phyloP scores from a whole-genome alignment of 2,113 vertebrate species.

The Podiceps cristatus region DNA sequence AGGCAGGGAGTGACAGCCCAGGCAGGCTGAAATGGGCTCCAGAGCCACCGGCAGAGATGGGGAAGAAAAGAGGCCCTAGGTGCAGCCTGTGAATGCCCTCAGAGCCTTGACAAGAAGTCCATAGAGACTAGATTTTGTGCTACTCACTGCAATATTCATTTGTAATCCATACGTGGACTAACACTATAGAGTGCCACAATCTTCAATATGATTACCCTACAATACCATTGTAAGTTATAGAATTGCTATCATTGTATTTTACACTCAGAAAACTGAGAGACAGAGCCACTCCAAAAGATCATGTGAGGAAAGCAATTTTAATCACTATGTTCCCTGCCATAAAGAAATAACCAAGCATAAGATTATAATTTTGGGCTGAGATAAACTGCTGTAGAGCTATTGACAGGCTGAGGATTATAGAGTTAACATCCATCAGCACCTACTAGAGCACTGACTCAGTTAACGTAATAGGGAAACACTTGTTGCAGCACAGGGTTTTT shows the following conservation, averaged over 20 bases:
- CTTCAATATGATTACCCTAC: background rate
- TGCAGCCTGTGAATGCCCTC: background rate
- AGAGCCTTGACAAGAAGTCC: background rate
- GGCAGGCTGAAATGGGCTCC: background rate
- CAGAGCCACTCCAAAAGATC: background rate
- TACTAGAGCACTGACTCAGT: background rate
- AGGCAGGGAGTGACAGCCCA: background rate
- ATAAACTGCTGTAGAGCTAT: background rate
- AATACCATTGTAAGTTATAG: background rate
- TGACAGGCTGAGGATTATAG: background rate
- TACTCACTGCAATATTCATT: background rate
- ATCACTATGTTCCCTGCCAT: background rate
- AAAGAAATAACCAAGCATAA: background rate
- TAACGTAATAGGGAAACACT: background rate
- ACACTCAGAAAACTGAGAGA: background rate
- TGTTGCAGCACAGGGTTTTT: background rate
- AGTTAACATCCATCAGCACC: background rate
- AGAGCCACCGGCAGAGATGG: background rate
- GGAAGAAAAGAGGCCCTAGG: background rate
- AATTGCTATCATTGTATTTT: background rate
- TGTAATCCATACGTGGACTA: background rate
- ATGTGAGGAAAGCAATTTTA: background rate
- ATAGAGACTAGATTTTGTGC: background rate
- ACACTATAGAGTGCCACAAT: background rate
- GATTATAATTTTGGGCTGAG: background rate